Evolutionary conservation across 2,888 invertebrate species (phyloP).

Genomic region (Merodon equestris): DNA sequence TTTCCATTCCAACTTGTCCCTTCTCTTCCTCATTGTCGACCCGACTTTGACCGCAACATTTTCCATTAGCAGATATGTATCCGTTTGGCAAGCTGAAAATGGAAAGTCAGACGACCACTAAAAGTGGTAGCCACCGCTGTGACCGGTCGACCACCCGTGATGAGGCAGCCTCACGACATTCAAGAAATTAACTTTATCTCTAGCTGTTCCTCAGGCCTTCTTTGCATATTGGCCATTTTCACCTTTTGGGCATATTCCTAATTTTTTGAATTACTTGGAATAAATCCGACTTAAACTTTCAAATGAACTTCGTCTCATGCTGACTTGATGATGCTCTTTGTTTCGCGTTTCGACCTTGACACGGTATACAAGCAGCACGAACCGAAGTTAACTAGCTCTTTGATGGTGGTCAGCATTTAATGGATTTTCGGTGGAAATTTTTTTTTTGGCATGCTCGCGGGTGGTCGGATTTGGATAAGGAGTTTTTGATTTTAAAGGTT

Average conservation of each 20-base stretch:
- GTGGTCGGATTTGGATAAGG: no score
- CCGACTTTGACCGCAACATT: conserved; percentile 35
- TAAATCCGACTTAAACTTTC: conserved; percentile 27
- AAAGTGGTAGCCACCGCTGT: conserved; percentile 1
- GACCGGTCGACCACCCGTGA: background rate
- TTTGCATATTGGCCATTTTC: conserved; percentile 14
- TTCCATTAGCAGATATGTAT: conserved; percentile 47
- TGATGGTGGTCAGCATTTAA: conserved; percentile 17
- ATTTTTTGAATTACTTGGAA: no score
- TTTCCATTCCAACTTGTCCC: conserved; percentile 19
- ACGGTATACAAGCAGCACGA: background rate
- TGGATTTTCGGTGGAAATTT: conserved; percentile 25
- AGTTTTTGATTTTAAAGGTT: no score
- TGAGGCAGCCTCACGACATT: conserved; percentile 1
- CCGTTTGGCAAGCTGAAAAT: conserved; percentile 3
- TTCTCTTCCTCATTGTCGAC: conserved; percentile 2
- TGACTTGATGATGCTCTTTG: background rate
- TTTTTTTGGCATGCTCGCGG: conserved; percentile 40
- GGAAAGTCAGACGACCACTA: conserved; percentile 31
- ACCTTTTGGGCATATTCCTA: no score
- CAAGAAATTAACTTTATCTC: conserved; percentile 33
- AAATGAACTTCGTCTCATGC: conserved; percentile 42
- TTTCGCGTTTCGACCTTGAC: conserved; percentile 11
- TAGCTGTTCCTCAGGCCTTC: conserved; percentile 6
- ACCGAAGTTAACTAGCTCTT: background rate